phyloP scores from a whole-genome alignment of 37 sponge, comb jelly and placozoan genomes.

The Axinella damicornis region DNA sequence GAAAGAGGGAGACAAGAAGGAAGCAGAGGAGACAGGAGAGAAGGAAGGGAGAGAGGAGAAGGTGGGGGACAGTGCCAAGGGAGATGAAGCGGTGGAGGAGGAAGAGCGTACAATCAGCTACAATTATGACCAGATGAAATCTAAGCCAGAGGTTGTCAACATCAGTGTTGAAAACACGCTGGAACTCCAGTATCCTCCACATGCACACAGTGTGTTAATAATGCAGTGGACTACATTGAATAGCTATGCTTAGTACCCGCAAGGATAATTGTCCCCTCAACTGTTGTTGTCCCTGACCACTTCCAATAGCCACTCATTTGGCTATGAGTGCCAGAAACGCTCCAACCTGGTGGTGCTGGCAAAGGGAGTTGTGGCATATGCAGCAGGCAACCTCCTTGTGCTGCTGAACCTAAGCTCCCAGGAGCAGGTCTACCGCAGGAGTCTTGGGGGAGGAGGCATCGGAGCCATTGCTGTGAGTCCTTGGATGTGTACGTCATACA shows the following conservation, averaged over 20 bases:
- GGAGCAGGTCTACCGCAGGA: slow-evolving; percentile 79
- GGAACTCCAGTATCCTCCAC: slow-evolving; percentile 60
- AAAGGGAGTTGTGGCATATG: slow-evolving; percentile 72
- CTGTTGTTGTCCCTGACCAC: slow-evolving; percentile 15
- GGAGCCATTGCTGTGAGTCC: slow-evolving; percentile 94
- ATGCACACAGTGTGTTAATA: too few species aligned
- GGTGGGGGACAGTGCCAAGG: not conserved
- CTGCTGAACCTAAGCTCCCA: slow-evolving; percentile 76
- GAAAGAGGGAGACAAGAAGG: slow-evolving; percentile 9
- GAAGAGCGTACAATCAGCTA: slow-evolving; percentile 32
- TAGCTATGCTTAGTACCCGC: too few species aligned
- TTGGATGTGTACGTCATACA: not conserved
- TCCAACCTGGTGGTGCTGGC: slow-evolving; percentile 89
- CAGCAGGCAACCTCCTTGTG: slow-evolving; percentile 92
- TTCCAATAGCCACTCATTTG: slow-evolving; percentile 89
- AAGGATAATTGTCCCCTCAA: too few species aligned
- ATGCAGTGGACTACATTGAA: not conserved
- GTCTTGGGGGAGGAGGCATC: slow-evolving; percentile 89
- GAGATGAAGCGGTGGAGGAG: not conserved
- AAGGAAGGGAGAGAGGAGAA: slow-evolving; percentile 23
- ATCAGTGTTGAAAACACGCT: slow-evolving; percentile 16
- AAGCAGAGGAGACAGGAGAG: slow-evolving; percentile 10
- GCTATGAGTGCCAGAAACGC: slow-evolving; percentile 94
- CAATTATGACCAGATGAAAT: slow-evolving; percentile 52
- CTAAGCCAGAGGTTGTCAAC: slow-evolving; percentile 57